Percentiles rank a stretch among this genome's conserved stretches.
phyloP scores from a whole-genome alignment of 2,888 invertebrate species.

The Tridacna crocea region DNA sequence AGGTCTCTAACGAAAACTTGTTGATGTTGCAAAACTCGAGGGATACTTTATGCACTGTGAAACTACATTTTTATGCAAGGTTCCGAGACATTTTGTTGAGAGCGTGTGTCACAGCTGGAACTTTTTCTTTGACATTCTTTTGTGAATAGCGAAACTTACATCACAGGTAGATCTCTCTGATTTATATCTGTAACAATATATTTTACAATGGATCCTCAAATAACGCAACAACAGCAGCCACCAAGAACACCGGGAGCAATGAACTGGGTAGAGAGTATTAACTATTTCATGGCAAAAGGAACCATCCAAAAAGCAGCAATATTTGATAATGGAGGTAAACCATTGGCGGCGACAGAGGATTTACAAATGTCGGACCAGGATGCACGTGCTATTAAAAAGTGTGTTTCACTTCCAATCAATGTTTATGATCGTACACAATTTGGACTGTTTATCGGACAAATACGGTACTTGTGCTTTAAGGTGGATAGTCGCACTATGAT shows the following conservation, averaged over 20 bases:
- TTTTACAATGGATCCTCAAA: constrained; percentile 13
- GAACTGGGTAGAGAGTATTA: constrained; percentile 65
- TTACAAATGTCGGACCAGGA: constrained; percentile 64
- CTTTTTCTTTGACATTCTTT: too few relatives aligned
- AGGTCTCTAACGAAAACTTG: too few relatives aligned
- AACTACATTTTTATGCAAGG: too few relatives aligned
- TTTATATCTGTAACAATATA: too few relatives aligned
- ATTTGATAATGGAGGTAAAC: constrained; percentile 66
- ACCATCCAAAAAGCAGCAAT: constrained; percentile 62
- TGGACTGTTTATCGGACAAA: constrained; percentile 65
- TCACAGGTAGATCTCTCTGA: too few relatives aligned
- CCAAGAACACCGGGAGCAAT: constrained; percentile 50
- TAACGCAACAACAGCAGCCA: constrained; percentile 23
- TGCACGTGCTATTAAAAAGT: constrained; percentile 60
- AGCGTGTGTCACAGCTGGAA: too few relatives aligned
- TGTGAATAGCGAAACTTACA: too few relatives aligned
- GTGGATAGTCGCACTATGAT: constrained; percentile 62
- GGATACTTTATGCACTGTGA: too few relatives aligned
- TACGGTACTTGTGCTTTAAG: constrained; percentile 64
- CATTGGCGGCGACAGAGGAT: constrained; percentile 61
- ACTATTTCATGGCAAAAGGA: constrained; percentile 67
- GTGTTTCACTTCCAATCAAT: constrained; percentile 59
- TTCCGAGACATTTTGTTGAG: too few relatives aligned
- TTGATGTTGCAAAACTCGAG: too few relatives aligned
- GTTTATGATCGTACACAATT: constrained; percentile 62